Conservation (phyloP, 1,140 invertebrate species). For the Triops longicaudatus region DNA sequence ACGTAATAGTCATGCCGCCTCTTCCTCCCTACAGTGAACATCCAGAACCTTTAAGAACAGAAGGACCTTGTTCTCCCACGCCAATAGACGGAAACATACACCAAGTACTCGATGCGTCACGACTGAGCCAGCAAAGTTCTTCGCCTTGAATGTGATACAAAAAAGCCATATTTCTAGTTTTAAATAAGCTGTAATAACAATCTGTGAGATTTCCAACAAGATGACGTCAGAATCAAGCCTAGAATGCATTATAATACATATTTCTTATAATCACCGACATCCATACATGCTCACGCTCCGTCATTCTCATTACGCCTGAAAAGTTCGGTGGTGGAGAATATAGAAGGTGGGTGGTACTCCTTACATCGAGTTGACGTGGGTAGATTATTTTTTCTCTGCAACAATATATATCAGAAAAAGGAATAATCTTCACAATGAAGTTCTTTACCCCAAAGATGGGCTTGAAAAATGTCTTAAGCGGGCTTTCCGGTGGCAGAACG, state of each 20-base stretch:
- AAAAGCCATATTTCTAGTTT: neutral
- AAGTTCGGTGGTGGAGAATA: neutral
- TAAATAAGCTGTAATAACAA: neutral
- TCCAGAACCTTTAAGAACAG: neutral
- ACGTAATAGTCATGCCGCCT: neutral
- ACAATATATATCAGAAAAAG: neutral
- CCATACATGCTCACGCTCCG: neutral
- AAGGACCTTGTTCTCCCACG: neutral
- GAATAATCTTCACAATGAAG: neutral
- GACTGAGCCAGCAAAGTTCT: neutral
- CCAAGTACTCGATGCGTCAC: neutral
- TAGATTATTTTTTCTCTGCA: neutral
- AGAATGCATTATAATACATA: neutral
- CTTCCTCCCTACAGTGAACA: neutral
- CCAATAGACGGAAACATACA: neutral
- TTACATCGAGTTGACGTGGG: neutral
- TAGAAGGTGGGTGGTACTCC: neutral
- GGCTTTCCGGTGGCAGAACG: neutral
- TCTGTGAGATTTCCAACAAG: neutral
- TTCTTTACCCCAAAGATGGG: neutral
- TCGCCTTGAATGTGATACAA: neutral
- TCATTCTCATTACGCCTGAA: neutral
- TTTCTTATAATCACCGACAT: neutral
- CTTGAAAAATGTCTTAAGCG: neutral
- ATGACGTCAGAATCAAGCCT: neutral